Evolutionary conservation across 2,888 invertebrate genomes (phyloP).

Genomic region (Papilio elwesi): DNA sequence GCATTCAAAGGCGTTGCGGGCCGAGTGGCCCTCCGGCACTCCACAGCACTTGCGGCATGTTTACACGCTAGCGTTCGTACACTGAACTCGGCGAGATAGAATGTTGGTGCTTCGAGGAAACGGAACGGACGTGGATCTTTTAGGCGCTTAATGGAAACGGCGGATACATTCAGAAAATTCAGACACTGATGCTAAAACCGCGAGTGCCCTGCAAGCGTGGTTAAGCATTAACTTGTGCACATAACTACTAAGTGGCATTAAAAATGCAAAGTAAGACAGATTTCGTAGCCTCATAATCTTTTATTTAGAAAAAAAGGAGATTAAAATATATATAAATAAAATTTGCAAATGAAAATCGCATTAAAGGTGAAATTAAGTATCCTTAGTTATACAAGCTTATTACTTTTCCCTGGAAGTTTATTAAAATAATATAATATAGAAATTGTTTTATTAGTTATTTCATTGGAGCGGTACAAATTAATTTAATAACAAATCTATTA

Average conservation of each 20-base stretch:
- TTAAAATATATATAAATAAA: too few species aligned
- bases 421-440: neutral
- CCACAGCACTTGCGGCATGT: conserved; percentile 50
- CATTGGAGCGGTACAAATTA: conserved; percentile 12
- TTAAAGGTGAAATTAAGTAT: conserved; percentile 2
- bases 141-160: conserved; percentile 54
- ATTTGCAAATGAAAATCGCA: conserved; percentile 6
- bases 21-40: conserved; percentile 46
- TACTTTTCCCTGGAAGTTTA: neutral
- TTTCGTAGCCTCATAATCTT: neutral
- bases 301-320: neutral
- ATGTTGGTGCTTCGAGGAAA: conserved; percentile 71
- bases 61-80: conserved; percentile 64
- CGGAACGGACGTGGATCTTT: conserved; percentile 61
- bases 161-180: conserved; percentile 45
- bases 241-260: neutral
- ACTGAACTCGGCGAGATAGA: conserved; percentile 72
- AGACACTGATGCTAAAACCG: conserved; percentile 49
- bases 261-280: too few species aligned
- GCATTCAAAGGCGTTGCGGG: conserved; percentile 43
- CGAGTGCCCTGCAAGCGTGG: neutral
- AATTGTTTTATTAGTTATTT: conserved; percentile 5
- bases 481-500: conserved; percentile 7
- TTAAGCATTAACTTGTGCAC: too few species aligned
- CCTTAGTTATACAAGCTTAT: conserved; percentile 2